phyloP scores from a whole-genome alignment of 2,113 vertebrate genomes.

The Colaptes auratus region DNA sequence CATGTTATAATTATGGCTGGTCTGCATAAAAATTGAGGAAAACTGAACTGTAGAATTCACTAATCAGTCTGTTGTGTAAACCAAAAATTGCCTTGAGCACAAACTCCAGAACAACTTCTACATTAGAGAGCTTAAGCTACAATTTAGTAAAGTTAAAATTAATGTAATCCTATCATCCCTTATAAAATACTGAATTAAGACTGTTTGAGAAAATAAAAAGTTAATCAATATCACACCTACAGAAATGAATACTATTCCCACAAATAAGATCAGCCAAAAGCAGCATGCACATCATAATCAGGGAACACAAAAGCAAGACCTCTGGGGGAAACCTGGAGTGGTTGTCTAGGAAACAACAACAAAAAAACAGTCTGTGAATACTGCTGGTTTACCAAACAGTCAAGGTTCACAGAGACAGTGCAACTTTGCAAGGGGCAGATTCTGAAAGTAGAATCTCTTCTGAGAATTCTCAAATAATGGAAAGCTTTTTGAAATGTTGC shows the following conservation, averaged over 20 bases:
- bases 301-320: constrained; percentile 33
- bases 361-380: constrained; percentile 4
- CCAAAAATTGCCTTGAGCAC: not conserved
- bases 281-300: constrained; percentile 38
- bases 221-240: constrained; percentile 24
- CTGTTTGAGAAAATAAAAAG: constrained; percentile 40
- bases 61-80: constrained; percentile 27
- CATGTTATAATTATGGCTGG: not conserved
- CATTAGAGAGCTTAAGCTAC: not conserved
- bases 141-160: constrained; percentile 53
- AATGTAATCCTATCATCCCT: constrained; percentile 37
- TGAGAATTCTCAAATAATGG: not conserved
- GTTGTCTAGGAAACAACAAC: constrained; percentile 57
- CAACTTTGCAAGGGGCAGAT: not conserved
- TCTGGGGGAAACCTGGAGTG: constrained; percentile 35
- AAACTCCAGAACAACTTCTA: not conserved
- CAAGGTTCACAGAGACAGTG: not conserved
- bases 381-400: constrained; percentile 16
- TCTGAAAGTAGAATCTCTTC: constrained; percentile 8
- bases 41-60: not conserved
- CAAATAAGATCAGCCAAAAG: constrained; percentile 36
- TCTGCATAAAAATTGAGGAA: constrained; percentile 9
- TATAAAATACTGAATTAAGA: constrained; percentile 37
- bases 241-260: constrained; percentile 27
- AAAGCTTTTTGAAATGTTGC: not conserved